phyloP scores from a whole-genome alignment of 2,113 vertebrate species.

The Salvelinus sp. region DNA sequence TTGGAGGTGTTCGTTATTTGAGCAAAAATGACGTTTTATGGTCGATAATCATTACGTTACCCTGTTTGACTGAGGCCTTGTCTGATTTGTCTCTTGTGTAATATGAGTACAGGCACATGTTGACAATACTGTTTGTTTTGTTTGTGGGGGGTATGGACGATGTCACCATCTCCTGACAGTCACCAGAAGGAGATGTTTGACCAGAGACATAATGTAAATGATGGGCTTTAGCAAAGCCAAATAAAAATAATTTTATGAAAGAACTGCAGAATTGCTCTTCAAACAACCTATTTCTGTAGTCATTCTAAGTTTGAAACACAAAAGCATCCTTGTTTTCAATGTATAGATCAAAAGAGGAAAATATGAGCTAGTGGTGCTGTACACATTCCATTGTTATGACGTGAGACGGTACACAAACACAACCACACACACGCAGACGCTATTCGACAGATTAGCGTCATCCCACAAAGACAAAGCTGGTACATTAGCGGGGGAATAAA shows the following conservation, averaged over 20 bases:
- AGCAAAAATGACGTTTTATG: neutral
- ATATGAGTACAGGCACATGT: too few species aligned
- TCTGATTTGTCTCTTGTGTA: too few species aligned
- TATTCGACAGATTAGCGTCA: neutral
- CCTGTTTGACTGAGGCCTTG: too few species aligned
- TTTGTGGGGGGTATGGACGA: too few species aligned
- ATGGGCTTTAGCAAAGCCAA: too few species aligned
- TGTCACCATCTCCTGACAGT: too few species aligned
- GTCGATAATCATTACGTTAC: neutral
- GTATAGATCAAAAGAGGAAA: constrained; percentile 8
- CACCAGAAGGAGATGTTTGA: too few species aligned
- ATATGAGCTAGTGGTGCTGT: constrained; percentile 6
- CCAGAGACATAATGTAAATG: too few species aligned
- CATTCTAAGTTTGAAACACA: neutral
- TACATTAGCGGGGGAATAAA: constrained; percentile 27
- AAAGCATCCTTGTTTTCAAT: neutral
- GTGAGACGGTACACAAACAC: constrained; percentile 1
- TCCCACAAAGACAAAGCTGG: constrained; percentile 12
- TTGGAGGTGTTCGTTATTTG: neutral
- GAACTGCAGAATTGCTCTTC: neutral
- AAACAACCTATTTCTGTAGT: neutral
- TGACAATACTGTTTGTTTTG: too few species aligned
- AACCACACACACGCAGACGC: neutral
- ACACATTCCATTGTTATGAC: constrained; percentile 20
- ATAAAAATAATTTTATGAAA: neutral